Base-by-base conservation (phyloP, 2,888 invertebrate species). In the Calliphora vomitoria region DNA sequence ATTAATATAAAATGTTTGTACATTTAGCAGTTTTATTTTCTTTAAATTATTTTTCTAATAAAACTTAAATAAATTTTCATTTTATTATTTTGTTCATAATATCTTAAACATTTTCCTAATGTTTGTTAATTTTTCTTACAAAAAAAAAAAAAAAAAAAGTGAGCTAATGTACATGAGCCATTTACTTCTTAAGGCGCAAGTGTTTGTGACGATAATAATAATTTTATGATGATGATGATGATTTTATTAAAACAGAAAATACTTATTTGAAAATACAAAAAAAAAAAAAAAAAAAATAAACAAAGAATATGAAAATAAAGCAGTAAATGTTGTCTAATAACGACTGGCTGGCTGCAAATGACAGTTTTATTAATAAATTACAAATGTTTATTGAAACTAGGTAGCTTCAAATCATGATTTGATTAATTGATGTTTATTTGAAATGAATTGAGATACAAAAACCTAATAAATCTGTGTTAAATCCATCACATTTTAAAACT, bases 361-460 rank as follows among this genome's bases (percentile, higher is more conserved):
- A 85, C 85, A 85, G 68, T n/a, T 75, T 75, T 62, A 75, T 69
- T 75, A 75, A 69, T 44, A 47, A 41, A 47, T 69, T 68, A 25
- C 5, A 18, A 71, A 71, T 60, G 35, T 68, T 44, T 44, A 66
- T 68, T 8, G 47, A 53, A 50, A 58, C 18, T 35, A 15, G 20
- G 11, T n/a, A 55, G 8, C 25, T 13, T n/a, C 20, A 41, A 44
- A 31, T 60, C 3, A 60, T 20, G 31, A 35, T 35, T 68, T 79
- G 35, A 79, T 44, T 50, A 69, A 68, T 69, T 69, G 8, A 47
- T 69, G 8, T 35, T 38, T 47, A 66, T 41, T n/a, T 53, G 8
- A 55, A 18, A 69, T 50, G 5, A 50, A 4, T 50, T 50, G n/a
- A n/a, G n/a, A 50, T 50, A 50, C 4, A 50, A n/a, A 44, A 8